phyloP scores from a whole-genome alignment of 2,113 vertebrate genomes.

The Oreotragus oreotragus region DNA sequence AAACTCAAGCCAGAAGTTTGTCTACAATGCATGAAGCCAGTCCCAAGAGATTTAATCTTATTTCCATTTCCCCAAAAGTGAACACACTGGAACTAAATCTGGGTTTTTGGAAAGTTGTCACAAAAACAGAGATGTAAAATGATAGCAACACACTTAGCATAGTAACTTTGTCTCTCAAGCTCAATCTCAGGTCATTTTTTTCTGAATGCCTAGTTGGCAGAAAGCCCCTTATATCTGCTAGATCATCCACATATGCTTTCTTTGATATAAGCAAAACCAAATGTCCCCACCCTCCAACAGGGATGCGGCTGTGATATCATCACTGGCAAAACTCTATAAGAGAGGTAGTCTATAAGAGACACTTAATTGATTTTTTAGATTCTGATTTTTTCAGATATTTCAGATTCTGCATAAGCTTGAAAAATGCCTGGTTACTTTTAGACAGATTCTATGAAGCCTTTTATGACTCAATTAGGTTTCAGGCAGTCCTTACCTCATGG shows the following conservation, averaged over 20 bases:
- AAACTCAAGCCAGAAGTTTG: conserved; percentile 43
- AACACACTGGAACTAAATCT: conserved; percentile 50
- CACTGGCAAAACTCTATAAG: not conserved
- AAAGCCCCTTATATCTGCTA: not conserved
- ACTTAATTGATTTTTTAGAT: not conserved
- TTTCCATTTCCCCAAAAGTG: conserved; percentile 56
- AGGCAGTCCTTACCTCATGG: not conserved
- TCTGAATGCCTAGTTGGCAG: not conserved
- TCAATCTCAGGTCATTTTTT: not conserved
- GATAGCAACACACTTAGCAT: not conserved
- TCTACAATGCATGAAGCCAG: conserved; percentile 17
- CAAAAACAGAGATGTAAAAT: not conserved
- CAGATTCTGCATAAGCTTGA: not conserved
- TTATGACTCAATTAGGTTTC: not conserved
- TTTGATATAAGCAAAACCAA: not conserved
- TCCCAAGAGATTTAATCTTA: conserved; percentile 50
- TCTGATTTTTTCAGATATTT: not conserved
- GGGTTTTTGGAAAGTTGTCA: conserved; percentile 12
- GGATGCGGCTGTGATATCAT: not conserved
- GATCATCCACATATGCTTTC: not conserved
- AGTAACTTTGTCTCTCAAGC: not conserved
- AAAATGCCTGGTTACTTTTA: not conserved
- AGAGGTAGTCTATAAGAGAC: not conserved
- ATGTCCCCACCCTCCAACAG: not conserved
- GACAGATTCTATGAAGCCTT: not conserved